Percentiles rank a stretch among this genome's conserved stretches.
These are phyloP conservation scores for Poeciliopsis retropinna DNA, from an alignment of 2,113 vertebrate genomes.

Conservation along the genomic window DNA sequence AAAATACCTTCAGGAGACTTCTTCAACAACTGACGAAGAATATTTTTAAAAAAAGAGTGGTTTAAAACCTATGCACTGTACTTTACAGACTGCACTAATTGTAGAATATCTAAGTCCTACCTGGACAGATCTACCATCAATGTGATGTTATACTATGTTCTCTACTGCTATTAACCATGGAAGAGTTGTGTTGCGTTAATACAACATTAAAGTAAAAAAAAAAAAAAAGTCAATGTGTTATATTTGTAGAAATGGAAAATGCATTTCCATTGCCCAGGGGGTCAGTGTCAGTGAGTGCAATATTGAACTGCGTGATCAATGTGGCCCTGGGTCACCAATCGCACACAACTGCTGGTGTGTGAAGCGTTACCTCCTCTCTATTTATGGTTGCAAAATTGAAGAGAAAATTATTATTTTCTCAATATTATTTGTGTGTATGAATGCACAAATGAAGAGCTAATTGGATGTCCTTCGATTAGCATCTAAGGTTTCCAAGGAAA, in stretches of 20 bases:
- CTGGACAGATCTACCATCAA: not conserved
- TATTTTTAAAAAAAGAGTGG: not conserved
- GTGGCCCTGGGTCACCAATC: slow-evolving; percentile 33
- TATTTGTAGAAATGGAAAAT: slow-evolving; percentile 47
- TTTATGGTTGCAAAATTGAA: not conserved
- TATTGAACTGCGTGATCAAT: slow-evolving; percentile 68
- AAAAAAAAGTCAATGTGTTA: slow-evolving; percentile 27
- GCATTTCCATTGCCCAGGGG: slow-evolving; percentile 40
- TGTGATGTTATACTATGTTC: not conserved
- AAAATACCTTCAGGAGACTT: not conserved
- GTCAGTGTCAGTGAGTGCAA: slow-evolving; percentile 42
- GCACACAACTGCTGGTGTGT: slow-evolving; percentile 25
- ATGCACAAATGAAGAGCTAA: not conserved
- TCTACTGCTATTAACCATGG: not conserved
- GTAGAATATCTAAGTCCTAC: not conserved
- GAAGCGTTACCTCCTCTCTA: not conserved
- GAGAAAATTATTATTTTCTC: not conserved
- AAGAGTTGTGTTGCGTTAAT: not conserved
- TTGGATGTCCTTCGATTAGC: not conserved
- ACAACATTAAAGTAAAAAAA: slow-evolving; percentile 13
- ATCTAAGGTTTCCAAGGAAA: not conserved
- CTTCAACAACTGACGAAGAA: not conserved
- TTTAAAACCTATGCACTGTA: not conserved
- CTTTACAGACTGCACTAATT: not conserved
- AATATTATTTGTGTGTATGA: not conserved